Evolutionary conservation across 2,797 vertebrate genomes (phyloP), one percentile per base, ranked within the genome.

Genomic region (Ceyx erithaca): DNA sequence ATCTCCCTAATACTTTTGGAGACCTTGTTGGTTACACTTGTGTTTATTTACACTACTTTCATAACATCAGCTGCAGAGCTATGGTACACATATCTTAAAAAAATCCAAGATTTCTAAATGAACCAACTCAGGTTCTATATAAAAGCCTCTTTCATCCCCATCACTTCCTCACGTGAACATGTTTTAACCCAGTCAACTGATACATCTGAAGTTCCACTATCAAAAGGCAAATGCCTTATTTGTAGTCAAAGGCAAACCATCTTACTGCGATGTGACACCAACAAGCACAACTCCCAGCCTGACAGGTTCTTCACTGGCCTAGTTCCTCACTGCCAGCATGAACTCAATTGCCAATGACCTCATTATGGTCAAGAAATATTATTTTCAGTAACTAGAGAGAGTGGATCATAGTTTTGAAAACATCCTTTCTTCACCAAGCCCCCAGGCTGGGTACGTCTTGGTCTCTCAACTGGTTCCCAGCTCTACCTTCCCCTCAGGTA

Each of bases 121-220:
- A 75, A 70, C 4, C 20, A 49, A 2, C 22, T 80, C 26, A 46
- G 33, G 8, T 81, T 64, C 43, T 64, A 9, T 68, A 2, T 48
- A 52, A 64, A 28, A 87, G 14, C 48, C 48, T 49, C 37, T 37
- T 37, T 37, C 14, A 67, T 33, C n/a, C 15, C 64, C 28, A 62
- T 28, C n/a, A 10, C 14, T 61, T 61, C 8, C 35, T 35, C 3
- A 1, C 6, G n/a, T 19, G 57, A 64, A 21, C 14, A 55, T 3
- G 1, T 48, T 76, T 62, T 49, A 80, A 6, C 14, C 18, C 30
- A 31, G 59, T 14, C 28, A 43, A 8, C 18, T 0, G 1, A 31
- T 20, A 57, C 5, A 51, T 40, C 30, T 0, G 0, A 86, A 31
- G 7, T 30, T 14, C 6, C 3, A 6, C 22, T 30, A 61, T 5